A percentile compares a stretch with the other conserved stretches of the same genome.
These are phyloP conservation scores for Papilio protenor DNA, from an alignment of 2,888 invertebrate genomes.

Conservation along the genomic window DNA sequence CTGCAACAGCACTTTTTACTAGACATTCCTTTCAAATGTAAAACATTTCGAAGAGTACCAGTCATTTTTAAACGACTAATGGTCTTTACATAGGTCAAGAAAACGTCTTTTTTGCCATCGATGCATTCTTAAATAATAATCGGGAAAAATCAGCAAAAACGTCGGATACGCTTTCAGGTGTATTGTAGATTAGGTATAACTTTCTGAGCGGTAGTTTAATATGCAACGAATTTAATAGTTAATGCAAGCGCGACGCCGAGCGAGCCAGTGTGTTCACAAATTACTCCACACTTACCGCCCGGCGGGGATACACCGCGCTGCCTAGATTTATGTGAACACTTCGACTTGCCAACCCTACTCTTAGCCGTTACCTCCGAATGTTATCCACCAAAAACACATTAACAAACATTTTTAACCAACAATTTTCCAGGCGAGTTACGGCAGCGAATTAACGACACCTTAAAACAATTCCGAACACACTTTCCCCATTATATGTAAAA, in stretches of 20 bases:
- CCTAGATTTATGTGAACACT: slow-evolving; percentile 76
- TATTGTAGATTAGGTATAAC: slow-evolving; percentile 65
- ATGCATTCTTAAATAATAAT: not conserved
- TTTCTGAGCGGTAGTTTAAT: slow-evolving; percentile 77
- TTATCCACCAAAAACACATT: slow-evolving; percentile 55
- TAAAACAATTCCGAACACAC: slow-evolving; percentile 34
- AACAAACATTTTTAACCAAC: slow-evolving; percentile 45
- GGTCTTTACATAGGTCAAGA: not conserved
- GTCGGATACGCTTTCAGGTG: slow-evolving; percentile 56
- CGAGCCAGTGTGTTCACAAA: slow-evolving; percentile 75
- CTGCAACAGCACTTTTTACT: not conserved
- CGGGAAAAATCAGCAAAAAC: slow-evolving; percentile 20
- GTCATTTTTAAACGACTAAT: not conserved
- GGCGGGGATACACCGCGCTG: slow-evolving; percentile 65
- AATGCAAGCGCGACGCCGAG: slow-evolving; percentile 76
- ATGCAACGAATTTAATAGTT: slow-evolving; percentile 85
- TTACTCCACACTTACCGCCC: slow-evolving; percentile 80
- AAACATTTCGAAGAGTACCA: not conserved
- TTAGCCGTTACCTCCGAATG: slow-evolving; percentile 59
- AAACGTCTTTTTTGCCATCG: not conserved
- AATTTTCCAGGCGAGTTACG: slow-evolving; percentile 15
- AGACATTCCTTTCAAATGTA: not conserved
- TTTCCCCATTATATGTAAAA: slow-evolving; percentile 38
- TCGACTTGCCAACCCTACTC: slow-evolving; percentile 70
- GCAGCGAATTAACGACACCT: slow-evolving; percentile 38